phyloP scores from a whole-genome alignment of 2,797 vertebrate species.

The Sebastes trivittatus region DNA sequence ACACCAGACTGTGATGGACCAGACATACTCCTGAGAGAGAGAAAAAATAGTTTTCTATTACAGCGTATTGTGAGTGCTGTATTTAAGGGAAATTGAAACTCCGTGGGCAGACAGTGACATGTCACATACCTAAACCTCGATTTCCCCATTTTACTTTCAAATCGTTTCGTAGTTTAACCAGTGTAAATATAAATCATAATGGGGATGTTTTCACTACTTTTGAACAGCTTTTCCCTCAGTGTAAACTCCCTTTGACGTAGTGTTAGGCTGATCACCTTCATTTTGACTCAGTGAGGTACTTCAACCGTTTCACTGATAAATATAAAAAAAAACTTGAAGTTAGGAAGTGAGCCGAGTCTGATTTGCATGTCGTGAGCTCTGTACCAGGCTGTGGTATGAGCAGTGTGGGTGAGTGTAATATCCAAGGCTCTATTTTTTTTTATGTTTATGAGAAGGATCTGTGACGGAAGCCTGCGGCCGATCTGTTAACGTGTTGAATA shows the following conservation, averaged over 20 bases:
- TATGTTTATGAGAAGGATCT: constrained; percentile 21
- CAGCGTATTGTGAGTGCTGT: rapidly evolving
- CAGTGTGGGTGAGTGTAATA: background rate
- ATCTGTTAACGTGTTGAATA: constrained; percentile 19
- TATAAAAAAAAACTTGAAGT: background rate
- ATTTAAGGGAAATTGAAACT: background rate
- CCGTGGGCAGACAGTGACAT: background rate
- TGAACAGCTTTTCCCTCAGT: background rate
- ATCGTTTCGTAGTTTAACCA: background rate
- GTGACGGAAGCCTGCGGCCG: background rate
- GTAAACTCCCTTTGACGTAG: background rate
- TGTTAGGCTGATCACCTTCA: background rate
- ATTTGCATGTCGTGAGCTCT: background rate
- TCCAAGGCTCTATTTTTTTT: background rate
- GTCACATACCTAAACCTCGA: background rate
- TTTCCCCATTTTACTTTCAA: background rate
- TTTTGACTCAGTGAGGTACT: background rate
- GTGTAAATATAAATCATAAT: background rate
- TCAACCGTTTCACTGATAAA: background rate
- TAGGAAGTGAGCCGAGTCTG: background rate
- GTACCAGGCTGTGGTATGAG: background rate
- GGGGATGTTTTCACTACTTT: background rate
- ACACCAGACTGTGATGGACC: background rate
- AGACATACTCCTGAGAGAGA: background rate
- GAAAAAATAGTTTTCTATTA: background rate